phyloP scores from a whole-genome alignment of 2,888 invertebrate species.

The Aporophyla lueneburgensis region DNA sequence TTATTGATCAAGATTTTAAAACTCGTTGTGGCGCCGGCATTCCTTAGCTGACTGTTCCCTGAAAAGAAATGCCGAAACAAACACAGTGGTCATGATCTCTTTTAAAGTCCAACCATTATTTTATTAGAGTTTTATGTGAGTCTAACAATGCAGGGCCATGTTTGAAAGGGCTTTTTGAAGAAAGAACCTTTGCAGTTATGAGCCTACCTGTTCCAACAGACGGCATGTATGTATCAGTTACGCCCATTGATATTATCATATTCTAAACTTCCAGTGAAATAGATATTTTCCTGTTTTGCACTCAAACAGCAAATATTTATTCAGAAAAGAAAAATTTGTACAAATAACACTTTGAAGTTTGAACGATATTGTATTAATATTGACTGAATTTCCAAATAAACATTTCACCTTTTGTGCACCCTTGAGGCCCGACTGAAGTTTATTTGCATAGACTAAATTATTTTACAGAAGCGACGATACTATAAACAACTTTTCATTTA shows the following conservation, averaged over 20 bases:
- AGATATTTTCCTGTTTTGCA: neutral
- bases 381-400: constrained; percentile 41
- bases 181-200: too few species aligned
- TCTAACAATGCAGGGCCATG: too few species aligned
- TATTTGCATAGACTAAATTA: constrained; percentile 31
- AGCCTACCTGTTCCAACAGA: too few species aligned
- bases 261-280: neutral
- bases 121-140: too few species aligned
- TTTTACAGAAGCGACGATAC: neutral
- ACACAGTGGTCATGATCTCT: too few species aligned
- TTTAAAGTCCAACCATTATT: too few species aligned
- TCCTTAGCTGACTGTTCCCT: too few species aligned
- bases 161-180: too few species aligned
- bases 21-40: too few species aligned
- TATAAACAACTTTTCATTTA: neutral
- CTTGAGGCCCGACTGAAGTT: constrained; percentile 15
- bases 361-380: constrained; percentile 20
- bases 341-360: constrained; percentile 16
- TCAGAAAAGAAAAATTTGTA: neutral
- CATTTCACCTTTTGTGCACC: constrained; percentile 40
- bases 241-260: neutral
- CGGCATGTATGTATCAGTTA: too few species aligned
- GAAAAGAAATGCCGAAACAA: too few species aligned
- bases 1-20: too few species aligned
- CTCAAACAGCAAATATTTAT: neutral